These are phyloP conservation scores for Dinocampus coccinellae DNA, from an alignment of 2,888 invertebrate species.

Conservation along the genomic window DNA sequence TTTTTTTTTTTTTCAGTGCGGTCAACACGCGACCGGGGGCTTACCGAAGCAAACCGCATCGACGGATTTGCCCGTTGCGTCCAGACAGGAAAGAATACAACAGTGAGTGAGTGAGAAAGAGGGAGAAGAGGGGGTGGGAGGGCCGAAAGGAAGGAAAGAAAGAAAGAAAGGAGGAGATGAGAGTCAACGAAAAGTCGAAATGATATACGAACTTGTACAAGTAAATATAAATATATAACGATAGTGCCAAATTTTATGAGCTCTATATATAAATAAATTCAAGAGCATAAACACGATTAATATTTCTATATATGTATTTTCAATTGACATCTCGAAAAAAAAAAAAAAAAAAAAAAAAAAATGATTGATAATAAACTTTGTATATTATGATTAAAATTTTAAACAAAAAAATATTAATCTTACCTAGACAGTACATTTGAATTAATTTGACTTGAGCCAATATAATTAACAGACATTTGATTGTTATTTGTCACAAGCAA, in stretches of 20 bases:
- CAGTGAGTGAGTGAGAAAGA: constrained; percentile 7
- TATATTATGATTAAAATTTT: no score
- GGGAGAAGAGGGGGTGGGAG: no score
- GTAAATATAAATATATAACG: not conserved
- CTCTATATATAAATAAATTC: not conserved
- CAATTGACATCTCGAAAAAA: not conserved
- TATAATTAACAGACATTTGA: constrained; percentile 9
- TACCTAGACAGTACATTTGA: constrained; percentile 23
- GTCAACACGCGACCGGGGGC: constrained; percentile 42
- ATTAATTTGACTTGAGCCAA: constrained; percentile 20
- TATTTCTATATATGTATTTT: not conserved
- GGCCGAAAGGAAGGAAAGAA: not conserved
- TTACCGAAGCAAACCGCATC: constrained; percentile 35
- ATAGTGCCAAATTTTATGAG: not conserved
- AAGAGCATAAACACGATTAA: not conserved
- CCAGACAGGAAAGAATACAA: not conserved
- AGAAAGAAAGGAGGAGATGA: not conserved
- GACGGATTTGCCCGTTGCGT: constrained; percentile 15
- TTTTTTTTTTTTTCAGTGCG: constrained; percentile 41
- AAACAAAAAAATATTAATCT: constrained; percentile 15
- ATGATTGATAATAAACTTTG: no score
- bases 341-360: not conserved
- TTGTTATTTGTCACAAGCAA: constrained; percentile 11
- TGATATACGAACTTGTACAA: not conserved
- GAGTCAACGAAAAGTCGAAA: not conserved